These are phyloP conservation scores for Trachelus stipa DNA, from an alignment of 2,888 invertebrate genomes.

Conservation along the genomic window DNA sequence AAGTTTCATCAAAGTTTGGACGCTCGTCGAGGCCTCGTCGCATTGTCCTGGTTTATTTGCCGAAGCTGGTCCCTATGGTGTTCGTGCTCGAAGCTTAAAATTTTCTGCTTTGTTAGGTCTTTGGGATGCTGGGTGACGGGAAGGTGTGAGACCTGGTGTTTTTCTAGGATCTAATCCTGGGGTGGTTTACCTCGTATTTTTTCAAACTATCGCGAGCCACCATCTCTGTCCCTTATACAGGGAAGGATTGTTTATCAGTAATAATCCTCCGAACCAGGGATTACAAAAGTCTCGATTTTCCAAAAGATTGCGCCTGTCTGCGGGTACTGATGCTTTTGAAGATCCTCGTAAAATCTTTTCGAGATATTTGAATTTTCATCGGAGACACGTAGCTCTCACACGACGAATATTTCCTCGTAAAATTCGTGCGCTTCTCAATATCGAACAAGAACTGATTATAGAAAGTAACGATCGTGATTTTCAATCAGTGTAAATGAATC, in stretches of 20 bases:
- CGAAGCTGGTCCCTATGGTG: neutral
- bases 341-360: neutral
- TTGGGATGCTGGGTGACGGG: neutral
- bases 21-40: neutral
- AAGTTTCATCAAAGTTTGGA: neutral
- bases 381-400: neutral
- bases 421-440: neutral
- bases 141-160: conserved; percentile 35
- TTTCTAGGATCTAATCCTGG: conserved; percentile 41
- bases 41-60: neutral
- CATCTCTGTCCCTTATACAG: conserved; percentile 25
- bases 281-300: conserved; percentile 52
- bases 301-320: conserved; percentile 38
- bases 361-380: neutral
- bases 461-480: neutral
- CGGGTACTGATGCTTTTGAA: neutral
- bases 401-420: neutral
- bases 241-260: conserved; percentile 46
- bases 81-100: conserved; percentile 35
- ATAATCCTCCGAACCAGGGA: conserved; percentile 47
- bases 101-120: conserved; percentile 33
- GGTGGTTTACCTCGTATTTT: conserved; percentile 29
- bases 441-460: neutral
- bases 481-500: neutral
- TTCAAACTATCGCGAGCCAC: conserved; percentile 30